Percentiles rank a stretch among this genome's conserved stretches.
These are phyloP conservation scores for Parus major DNA, from an alignment of 2,113 vertebrate genomes.

Conservation along the genomic window DNA sequence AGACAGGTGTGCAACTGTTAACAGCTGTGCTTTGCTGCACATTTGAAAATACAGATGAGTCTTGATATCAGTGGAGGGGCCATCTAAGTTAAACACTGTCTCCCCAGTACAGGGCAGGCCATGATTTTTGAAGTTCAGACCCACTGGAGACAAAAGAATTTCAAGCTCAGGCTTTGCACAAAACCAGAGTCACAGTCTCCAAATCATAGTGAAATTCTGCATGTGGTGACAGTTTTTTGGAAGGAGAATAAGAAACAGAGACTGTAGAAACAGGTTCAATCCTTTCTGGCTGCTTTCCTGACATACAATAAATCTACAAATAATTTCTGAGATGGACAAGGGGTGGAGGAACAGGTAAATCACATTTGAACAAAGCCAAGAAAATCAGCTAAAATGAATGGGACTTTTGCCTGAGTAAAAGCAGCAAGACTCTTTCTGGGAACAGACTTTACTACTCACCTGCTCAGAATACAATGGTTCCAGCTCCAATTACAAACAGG, in stretches of 20 bases:
- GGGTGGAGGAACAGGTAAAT: background rate
- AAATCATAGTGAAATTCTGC: background rate
- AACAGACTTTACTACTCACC: constrained; percentile 60
- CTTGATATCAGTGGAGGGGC: fast-evolving
- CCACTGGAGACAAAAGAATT: background rate
- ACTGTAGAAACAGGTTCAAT: background rate
- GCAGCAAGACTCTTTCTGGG: background rate
- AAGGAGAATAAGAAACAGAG: background rate
- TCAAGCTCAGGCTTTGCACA: background rate
- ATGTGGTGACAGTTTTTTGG: background rate
- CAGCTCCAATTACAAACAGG: constrained; percentile 74
- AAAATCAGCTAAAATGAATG: background rate
- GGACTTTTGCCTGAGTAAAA: background rate
- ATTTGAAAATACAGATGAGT: background rate
- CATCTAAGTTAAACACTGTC: background rate
- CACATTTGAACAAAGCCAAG: background rate
- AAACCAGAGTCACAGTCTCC: background rate
- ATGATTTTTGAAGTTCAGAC: background rate
- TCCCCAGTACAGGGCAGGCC: background rate
- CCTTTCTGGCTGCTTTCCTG: background rate
- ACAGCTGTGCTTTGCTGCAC: background rate
- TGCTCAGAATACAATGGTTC: constrained; percentile 82
- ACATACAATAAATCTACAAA: background rate
- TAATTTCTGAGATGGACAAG: background rate
- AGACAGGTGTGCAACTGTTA: background rate